Conservation (phyloP, 2,113 vertebrate genomes). For the Xiphophorus hellerii region DNA sequence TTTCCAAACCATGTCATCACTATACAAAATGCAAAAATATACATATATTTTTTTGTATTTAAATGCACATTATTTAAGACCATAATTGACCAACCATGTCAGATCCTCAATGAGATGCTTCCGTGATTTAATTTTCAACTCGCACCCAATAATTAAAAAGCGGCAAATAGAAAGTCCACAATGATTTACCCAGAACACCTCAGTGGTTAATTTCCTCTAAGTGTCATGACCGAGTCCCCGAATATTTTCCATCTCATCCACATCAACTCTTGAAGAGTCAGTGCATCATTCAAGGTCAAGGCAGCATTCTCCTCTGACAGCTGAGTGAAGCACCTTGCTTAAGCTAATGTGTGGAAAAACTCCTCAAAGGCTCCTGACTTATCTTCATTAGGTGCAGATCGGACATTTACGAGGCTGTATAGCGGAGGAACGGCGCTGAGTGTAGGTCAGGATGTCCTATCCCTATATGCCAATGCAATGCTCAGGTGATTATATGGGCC, state of each 20-base stretch:
- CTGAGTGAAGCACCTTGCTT: conserved; percentile 55
- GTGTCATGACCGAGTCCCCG: conserved; percentile 3
- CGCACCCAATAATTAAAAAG: not conserved
- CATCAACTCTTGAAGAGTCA: conserved; percentile 16
- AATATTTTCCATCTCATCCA: conserved; percentile 32
- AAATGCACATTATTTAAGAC: not conserved
- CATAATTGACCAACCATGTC: not conserved
- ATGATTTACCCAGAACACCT: not conserved
- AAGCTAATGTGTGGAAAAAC: conserved; percentile 69
- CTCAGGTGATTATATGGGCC: conserved; percentile 77
- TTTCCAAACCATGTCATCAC: too few species aligned
- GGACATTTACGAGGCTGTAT: conserved; percentile 77
- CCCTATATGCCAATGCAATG: conserved; percentile 65
- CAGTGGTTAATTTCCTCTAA: not conserved
- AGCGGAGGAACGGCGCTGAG: conserved; percentile 49
- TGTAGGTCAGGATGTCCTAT: conserved; percentile 74
- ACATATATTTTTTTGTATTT: too few species aligned
- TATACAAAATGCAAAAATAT: too few species aligned
- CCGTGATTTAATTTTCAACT: not conserved
- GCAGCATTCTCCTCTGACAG: conserved; percentile 36
- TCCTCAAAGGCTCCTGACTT: conserved; percentile 70
- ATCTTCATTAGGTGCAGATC: conserved; percentile 77
- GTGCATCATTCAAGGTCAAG: conserved; percentile 68
- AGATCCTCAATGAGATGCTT: not conserved
- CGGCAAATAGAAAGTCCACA: not conserved